phyloP scores from a whole-genome alignment of 35 echinoderm and acorn worm genomes.

The Holothuria glaberrima region DNA sequence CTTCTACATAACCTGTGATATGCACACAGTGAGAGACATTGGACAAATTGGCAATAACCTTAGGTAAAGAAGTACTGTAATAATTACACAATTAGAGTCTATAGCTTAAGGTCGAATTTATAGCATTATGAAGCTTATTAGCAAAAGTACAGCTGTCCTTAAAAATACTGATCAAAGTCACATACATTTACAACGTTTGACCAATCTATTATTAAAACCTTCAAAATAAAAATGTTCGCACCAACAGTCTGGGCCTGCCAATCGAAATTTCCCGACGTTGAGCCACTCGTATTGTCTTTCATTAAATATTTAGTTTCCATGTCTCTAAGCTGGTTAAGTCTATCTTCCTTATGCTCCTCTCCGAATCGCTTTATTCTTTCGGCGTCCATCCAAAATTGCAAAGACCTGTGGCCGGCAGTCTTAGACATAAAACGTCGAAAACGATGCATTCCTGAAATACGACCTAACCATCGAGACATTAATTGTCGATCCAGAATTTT shows the following conservation, averaged over 20 bases:
- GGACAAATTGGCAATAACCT: too few species aligned
- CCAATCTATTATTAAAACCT: too few species aligned
- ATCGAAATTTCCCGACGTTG: not conserved
- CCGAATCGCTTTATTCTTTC: constrained; percentile 73
- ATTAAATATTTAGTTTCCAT: constrained; percentile 88
- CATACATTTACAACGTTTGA: too few species aligned
- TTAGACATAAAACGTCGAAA: constrained; percentile 81
- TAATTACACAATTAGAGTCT: too few species aligned
- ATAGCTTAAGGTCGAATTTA: too few species aligned
- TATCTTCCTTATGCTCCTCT: constrained; percentile 39
- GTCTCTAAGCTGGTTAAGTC: constrained; percentile 52
- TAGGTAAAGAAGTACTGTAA: too few species aligned
- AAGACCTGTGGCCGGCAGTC: constrained; percentile 70
- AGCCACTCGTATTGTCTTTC: constrained; percentile 10
- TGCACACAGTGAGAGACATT: not conserved
- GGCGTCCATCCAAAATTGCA: constrained; percentile 92
- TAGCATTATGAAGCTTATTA: too few species aligned
- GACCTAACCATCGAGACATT: constrained; percentile 75
- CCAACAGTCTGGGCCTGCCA: too few species aligned
- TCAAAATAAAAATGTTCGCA: too few species aligned
- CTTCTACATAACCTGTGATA: not conserved
- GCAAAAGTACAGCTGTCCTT: too few species aligned
- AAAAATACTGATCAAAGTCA: too few species aligned
- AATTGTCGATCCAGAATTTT: constrained; percentile 82
- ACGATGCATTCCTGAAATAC: constrained; percentile 88